Conservation (phyloP, 2,113 vertebrate genomes). For the Asarcornis scutulata region DNA sequence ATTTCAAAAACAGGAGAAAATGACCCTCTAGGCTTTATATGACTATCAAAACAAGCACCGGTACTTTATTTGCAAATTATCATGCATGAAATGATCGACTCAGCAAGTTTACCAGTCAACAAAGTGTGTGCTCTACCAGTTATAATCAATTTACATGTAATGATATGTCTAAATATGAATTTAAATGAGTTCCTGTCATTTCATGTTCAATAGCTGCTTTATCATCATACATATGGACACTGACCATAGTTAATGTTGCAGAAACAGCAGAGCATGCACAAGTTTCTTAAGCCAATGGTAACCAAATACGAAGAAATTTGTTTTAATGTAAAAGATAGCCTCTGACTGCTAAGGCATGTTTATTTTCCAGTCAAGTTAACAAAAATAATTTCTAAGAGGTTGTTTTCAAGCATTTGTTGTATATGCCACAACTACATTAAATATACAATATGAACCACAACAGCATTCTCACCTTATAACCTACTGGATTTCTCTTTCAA, state of each 20-base stretch:
- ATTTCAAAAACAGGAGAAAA: constrained; percentile 26
- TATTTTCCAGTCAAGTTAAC: constrained; percentile 52
- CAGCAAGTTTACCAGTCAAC: constrained; percentile 33
- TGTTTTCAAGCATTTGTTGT: constrained; percentile 23
- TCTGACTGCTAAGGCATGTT: constrained; percentile 11
- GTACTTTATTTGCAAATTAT: constrained; percentile 43
- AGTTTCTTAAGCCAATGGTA: background rate
- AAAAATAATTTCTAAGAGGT: constrained; percentile 21
- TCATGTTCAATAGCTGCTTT: constrained; percentile 26
- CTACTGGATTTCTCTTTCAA: background rate
- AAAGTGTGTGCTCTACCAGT: background rate
- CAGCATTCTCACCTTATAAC: background rate
- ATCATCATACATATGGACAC: background rate
- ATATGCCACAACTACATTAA: background rate
- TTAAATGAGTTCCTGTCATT: constrained; percentile 32
- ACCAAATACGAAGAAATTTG: background rate
- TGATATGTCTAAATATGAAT: constrained; percentile 38
- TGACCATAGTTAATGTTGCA: background rate
- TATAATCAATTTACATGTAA: constrained; percentile 57
- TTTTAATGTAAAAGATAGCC: constrained; percentile 21
- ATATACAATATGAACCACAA: background rate
- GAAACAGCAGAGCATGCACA: background rate
- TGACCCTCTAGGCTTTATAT: constrained; percentile 10
- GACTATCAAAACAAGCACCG: constrained; percentile 49
- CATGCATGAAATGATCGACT: background rate